Conservation (phyloP, 2,888 invertebrate genomes). For the Xanthia icteritia region DNA sequence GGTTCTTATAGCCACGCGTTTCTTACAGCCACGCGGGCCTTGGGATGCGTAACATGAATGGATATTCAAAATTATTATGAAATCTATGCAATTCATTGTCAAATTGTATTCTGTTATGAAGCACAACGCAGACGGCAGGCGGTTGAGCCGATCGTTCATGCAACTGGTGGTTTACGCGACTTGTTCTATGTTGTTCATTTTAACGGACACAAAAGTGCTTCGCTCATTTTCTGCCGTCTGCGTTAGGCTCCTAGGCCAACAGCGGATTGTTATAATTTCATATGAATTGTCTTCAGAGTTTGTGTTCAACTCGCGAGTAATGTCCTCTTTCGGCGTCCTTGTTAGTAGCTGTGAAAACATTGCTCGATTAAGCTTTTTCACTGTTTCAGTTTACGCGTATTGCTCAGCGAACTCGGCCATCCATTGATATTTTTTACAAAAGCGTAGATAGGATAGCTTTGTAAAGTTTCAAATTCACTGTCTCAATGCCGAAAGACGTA, state of each 20-base stretch:
- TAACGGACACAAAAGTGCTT: neutral
- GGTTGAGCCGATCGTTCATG: neutral
- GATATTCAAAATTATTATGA: constrained; percentile 8
- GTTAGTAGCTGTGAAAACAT: constrained; percentile 42
- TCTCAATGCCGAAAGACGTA: constrained; percentile 67
- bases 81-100: neutral
- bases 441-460: constrained; percentile 86
- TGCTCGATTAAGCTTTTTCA: constrained; percentile 64
- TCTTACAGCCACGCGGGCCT: constrained; percentile 53
- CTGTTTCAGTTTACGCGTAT: constrained; percentile 62
- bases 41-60: constrained; percentile 1
- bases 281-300: constrained; percentile 1
- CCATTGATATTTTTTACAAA: constrained; percentile 82
- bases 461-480: constrained; percentile 78
- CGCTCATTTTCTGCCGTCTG: neutral
- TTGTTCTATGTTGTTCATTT: neutral
- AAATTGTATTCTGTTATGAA: constrained; percentile 1
- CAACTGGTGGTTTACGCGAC: neutral
- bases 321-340: constrained; percentile 28
- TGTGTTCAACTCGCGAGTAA: constrained; percentile 16
- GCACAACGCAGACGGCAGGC: neutral
- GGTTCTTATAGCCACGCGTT: constrained; percentile 57
- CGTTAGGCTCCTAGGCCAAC: neutral
- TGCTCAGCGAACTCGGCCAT: constrained; percentile 72
- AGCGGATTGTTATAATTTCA: constrained; percentile 5